Percentiles rank a stretch among this genome's conserved stretches.
phyloP scores from a whole-genome alignment of 2,113 vertebrate genomes.

The Phoxinus phoxinus region DNA sequence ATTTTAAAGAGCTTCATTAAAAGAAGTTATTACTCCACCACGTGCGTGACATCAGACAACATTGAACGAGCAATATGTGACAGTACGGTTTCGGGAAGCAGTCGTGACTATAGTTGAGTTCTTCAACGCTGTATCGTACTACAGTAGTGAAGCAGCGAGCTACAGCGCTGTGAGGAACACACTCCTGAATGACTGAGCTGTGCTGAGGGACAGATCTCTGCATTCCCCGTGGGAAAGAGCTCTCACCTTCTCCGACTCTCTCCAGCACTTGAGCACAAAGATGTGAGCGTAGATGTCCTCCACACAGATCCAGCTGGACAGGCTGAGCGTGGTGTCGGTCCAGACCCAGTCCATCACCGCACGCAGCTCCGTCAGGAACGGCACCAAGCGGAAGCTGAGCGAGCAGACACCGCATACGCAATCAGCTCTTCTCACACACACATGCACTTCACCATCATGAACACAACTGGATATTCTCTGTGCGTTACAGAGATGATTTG shows the following conservation, averaged over 20 bases:
- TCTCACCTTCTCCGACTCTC: slow-evolving; percentile 89
- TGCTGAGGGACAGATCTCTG: background rate
- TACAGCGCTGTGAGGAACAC: too few relatives aligned
- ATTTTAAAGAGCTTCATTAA: too few relatives aligned
- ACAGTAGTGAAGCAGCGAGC: too few relatives aligned
- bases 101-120: too few relatives aligned
- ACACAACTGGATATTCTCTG: background rate
- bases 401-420: background rate
- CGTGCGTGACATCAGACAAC: too few relatives aligned
- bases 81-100: too few relatives aligned
- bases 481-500: too few relatives aligned
- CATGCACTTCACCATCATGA: too few relatives aligned
- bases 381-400: slow-evolving; percentile 87
- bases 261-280: slow-evolving; percentile 90
- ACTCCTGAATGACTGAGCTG: too few relatives aligned
- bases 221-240: background rate
- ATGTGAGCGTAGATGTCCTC: slow-evolving; percentile 93
- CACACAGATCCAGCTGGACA: slow-evolving; percentile 93
- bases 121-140: too few relatives aligned
- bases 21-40: too few relatives aligned
- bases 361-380: slow-evolving; percentile 87
- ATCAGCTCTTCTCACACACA: background rate
- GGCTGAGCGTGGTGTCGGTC: slow-evolving; percentile 90
- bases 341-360: slow-evolving; percentile 95
- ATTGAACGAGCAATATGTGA: too few relatives aligned